Conservation (phyloP, 2,888 invertebrate genomes). For the Anthrax anthrax region DNA sequence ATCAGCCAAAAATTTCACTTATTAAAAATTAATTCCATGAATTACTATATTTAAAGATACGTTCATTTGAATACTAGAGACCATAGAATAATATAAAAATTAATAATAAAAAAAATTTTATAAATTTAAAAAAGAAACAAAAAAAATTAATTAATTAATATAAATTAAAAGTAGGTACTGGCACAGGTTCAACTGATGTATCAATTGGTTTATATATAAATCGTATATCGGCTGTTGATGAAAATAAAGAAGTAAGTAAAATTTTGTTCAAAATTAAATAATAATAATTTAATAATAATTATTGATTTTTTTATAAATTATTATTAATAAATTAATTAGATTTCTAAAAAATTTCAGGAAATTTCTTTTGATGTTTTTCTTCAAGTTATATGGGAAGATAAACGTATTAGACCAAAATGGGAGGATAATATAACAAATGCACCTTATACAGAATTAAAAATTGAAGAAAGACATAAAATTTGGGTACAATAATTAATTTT, state of each 20-base stretch:
- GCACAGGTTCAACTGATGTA: constrained; percentile 34
- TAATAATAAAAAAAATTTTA: no score
- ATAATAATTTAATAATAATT: not conserved
- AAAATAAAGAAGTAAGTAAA: constrained; percentile 44
- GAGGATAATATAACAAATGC: constrained; percentile 11
- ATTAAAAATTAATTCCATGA: no score
- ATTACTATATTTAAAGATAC: no score
- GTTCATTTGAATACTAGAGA: no score
- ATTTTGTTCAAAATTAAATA: no score
- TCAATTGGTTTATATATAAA: constrained; percentile 46
- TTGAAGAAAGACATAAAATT: constrained; percentile 19
- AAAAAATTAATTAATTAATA: no score
- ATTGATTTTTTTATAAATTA: no score
- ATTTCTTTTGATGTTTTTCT: constrained; percentile 49
- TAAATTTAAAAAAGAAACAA: no score
- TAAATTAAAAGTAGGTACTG: no score
- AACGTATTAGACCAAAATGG: constrained; percentile 29
- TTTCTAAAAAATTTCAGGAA: constrained; percentile 35
- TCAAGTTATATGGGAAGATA: constrained; percentile 48
- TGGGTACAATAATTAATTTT: constrained; percentile 14
- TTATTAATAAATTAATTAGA: constrained; percentile 5
- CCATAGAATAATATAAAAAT: no score
- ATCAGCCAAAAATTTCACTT: no score
- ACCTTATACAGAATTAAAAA: constrained; percentile 18
- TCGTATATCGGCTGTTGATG: constrained; percentile 47